Evolutionary conservation across 2,113 vertebrate species (phyloP), one percentile per base, ranked within the genome.

Genomic region (Periophthalmus modestus): DNA sequence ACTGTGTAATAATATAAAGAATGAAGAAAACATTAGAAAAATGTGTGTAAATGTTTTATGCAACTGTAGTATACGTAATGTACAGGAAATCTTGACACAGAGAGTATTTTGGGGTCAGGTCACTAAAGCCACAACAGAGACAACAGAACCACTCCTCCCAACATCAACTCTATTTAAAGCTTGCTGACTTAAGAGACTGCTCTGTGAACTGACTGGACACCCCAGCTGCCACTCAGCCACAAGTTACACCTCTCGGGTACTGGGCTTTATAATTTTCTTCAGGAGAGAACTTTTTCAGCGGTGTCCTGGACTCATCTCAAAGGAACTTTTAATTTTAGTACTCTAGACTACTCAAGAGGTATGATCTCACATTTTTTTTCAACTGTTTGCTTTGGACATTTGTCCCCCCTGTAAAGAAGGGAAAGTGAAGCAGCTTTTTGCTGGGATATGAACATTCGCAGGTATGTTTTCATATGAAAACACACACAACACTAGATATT

Each of bases 151-250:
- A 81, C 87, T 87, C 89, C 89, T 85, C 19, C 77, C 67, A 54
- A 74, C 62, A 13, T 71, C 83, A 83, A 85, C 82, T 93, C 85
- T 90, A 93, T 94, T 92, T 92, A 92, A 89, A 87, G 24, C 71
- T 5, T 68, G 7, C 72, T 58, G 72, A 86, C 84, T 74, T 85
- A 79, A 69, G 28, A 80, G 75, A 75, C 71, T 54, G 78, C 83
- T 78, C 72, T 83, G 55, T 73, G 21, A 72, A 77, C 73, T 86
- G 66, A 93, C 89, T 92, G 91, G 93, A 68, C 80, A 39, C 69
- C 63, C 55, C 61, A 79, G 83, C 85, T 90, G 89, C 81, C 91
- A 89, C 39, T 94, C 89, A 85, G 7, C 1, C 19, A 34, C 71
- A 68, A 82, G 78, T 70, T 80, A 89, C 79, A 71, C 81, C 84